Percentiles rank a stretch among this genome's conserved stretches.
These are phyloP conservation scores for Cephus pulcher DNA, from an alignment of 2,888 invertebrate genomes.

Conservation along the genomic window DNA sequence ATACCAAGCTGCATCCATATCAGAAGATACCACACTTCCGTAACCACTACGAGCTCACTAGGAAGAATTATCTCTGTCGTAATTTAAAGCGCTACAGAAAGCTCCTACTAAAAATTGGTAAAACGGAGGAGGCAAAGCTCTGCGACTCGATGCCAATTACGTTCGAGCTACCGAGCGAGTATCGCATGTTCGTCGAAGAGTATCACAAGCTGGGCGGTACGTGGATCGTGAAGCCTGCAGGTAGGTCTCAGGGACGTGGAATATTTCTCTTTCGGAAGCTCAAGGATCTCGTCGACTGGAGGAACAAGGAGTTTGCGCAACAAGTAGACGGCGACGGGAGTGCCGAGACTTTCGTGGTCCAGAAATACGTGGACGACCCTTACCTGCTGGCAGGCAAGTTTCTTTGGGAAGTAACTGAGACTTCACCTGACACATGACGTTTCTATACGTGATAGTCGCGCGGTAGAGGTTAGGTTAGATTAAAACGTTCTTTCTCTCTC, in stretches of 20 bases:
- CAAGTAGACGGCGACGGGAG: slow-evolving; percentile 17
- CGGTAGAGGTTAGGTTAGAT: not conserved
- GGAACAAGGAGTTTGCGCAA: slow-evolving; percentile 39
- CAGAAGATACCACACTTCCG: slow-evolving; percentile 73
- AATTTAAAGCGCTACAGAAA: slow-evolving; percentile 68
- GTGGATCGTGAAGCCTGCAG: slow-evolving; percentile 77
- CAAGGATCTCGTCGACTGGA: slow-evolving; percentile 59
- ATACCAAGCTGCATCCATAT: slow-evolving; percentile 36
- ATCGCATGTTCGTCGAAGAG: slow-evolving; percentile 73
- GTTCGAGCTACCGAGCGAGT: slow-evolving; percentile 73
- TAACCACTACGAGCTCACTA: slow-evolving; percentile 73
- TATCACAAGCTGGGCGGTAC: slow-evolving; percentile 70
- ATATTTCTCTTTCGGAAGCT: slow-evolving; percentile 72
- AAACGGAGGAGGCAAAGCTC: slow-evolving; percentile 63
- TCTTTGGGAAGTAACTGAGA: not conserved
- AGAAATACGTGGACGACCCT: slow-evolving; percentile 72
- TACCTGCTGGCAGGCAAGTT: slow-evolving; percentile 70
- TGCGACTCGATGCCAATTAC: slow-evolving; percentile 72
- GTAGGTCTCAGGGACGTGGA: slow-evolving; percentile 72
- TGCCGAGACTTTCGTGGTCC: slow-evolving; percentile 68
- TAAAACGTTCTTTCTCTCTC: slow-evolving; percentile 52
- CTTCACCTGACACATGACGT: not conserved
- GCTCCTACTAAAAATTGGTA: slow-evolving; percentile 46
- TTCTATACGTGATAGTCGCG: not conserved
- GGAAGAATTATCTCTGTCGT: slow-evolving; percentile 71